These are phyloP conservation scores for Anagrus nilaparvatae DNA, from an alignment of 1,140 invertebrate species.

Conservation along the genomic window DNA sequence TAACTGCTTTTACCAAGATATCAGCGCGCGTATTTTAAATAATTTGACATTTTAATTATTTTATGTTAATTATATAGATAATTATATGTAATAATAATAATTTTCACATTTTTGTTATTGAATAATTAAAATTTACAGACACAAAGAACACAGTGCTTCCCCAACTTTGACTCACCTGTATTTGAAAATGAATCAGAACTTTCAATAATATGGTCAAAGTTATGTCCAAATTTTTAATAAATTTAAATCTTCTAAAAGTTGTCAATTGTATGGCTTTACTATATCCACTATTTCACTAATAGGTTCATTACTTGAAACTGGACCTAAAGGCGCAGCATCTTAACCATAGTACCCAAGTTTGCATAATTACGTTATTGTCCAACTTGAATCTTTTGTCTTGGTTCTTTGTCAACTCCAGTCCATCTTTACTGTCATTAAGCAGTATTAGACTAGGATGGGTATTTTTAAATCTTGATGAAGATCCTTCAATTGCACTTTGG, in stretches of 20 bases:
- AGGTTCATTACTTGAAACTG: slow-evolving; percentile 74
- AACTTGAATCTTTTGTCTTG: slow-evolving; percentile 54
- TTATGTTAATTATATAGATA: too few species aligned
- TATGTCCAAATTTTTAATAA: slow-evolving; percentile 60
- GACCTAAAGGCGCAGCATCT: slow-evolving; percentile 68
- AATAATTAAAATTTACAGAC: too few species aligned
- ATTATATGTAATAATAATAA: too few species aligned
- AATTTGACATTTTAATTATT: too few species aligned
- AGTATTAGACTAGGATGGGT: slow-evolving; percentile 66
- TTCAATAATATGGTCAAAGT: too few species aligned
- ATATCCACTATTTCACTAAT: slow-evolving; percentile 77
- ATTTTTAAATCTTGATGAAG: slow-evolving; percentile 79
- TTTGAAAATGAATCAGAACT: too few species aligned
- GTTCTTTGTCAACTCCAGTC: too few species aligned
- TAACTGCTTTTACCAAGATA: too few species aligned
- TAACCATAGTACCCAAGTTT: slow-evolving; percentile 70
- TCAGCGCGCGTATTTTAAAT: too few species aligned
- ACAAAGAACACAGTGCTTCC: too few species aligned
- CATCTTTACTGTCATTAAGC: slow-evolving; percentile 46
- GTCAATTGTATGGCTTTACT: slow-evolving; percentile 87
- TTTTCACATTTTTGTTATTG: too few species aligned
- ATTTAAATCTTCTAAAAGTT: slow-evolving; percentile 89
- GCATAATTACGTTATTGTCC: slow-evolving; percentile 47
- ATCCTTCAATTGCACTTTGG: slow-evolving; percentile 60
- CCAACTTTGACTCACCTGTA: too few species aligned